Conservation (phyloP, 2,113 vertebrate genomes). For the Daubentonia madagascariensis region DNA sequence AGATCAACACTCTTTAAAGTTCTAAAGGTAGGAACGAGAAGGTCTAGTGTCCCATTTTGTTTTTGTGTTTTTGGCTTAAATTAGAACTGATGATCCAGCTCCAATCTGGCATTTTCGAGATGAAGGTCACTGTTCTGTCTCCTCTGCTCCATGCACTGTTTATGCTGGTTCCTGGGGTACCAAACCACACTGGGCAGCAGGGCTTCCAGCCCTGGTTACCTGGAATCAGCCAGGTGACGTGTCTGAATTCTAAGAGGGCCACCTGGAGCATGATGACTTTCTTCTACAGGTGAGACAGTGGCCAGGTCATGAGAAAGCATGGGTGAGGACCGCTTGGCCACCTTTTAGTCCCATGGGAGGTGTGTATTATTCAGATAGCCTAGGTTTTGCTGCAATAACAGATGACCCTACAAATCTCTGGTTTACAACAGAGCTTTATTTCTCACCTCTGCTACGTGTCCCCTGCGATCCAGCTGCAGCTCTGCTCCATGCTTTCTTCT, state of each 20-base stretch:
- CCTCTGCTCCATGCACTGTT: background rate
- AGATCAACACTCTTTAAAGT: background rate
- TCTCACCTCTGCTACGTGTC: accelerated
- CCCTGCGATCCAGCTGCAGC: accelerated
- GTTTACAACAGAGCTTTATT: background rate
- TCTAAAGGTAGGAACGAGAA: background rate
- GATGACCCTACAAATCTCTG: background rate
- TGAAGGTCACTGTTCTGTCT: accelerated
- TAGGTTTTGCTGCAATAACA: background rate
- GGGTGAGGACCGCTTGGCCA: background rate
- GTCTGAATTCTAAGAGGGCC: background rate
- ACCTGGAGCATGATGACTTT: background rate
- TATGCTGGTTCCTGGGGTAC: background rate
- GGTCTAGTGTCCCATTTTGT: background rate
- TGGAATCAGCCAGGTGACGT: background rate
- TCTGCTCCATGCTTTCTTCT: background rate
- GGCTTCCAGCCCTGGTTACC: background rate
- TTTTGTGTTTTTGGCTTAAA: background rate
- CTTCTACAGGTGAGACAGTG: background rate
- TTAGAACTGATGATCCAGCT: background rate
- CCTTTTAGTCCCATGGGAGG: background rate
- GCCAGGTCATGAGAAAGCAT: background rate
- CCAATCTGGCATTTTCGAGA: background rate
- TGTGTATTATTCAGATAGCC: background rate
- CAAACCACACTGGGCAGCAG: background rate